Conservation (phyloP, 1,140 invertebrate genomes). For the Wasmannia auropunctata region DNA sequence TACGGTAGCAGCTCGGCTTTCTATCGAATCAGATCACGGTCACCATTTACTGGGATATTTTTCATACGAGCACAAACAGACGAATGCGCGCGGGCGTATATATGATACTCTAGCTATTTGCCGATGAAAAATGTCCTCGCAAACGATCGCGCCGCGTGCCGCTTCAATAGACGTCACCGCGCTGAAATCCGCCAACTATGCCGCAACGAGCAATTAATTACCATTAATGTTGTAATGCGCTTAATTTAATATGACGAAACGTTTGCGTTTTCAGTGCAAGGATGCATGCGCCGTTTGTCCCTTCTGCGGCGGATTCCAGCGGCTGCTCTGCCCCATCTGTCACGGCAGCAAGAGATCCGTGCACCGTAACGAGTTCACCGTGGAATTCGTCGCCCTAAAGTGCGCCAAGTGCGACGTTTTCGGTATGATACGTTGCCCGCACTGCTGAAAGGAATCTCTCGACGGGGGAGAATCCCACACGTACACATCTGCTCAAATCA, state of each 20-base stretch:
- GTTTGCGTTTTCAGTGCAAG: constrained; percentile 88
- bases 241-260: constrained; percentile 21
- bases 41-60: not conserved
- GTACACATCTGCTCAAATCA: constrained; percentile 41
- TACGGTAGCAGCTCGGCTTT: not conserved
- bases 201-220: not conserved
- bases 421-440: constrained; percentile 94
- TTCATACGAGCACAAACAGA: not conserved
- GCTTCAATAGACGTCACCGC: not conserved
- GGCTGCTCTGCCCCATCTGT: constrained; percentile 95
- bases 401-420: constrained; percentile 99
- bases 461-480: not conserved
- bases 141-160: not conserved
- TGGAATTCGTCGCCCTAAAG: constrained; percentile 97
- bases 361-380: constrained; percentile 96
- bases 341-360: constrained; percentile 98
- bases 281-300: constrained; percentile 91
- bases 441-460: constrained; percentile 83
- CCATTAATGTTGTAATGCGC: not conserved
- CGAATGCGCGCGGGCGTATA: not conserved
- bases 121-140: not conserved
- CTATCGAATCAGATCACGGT: not conserved
- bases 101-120: not conserved
- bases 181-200: not conserved
- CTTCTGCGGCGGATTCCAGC: constrained; percentile 95